phyloP scores from a whole-genome alignment of 2,888 invertebrate genomes.

The Campoplex capitator region DNA sequence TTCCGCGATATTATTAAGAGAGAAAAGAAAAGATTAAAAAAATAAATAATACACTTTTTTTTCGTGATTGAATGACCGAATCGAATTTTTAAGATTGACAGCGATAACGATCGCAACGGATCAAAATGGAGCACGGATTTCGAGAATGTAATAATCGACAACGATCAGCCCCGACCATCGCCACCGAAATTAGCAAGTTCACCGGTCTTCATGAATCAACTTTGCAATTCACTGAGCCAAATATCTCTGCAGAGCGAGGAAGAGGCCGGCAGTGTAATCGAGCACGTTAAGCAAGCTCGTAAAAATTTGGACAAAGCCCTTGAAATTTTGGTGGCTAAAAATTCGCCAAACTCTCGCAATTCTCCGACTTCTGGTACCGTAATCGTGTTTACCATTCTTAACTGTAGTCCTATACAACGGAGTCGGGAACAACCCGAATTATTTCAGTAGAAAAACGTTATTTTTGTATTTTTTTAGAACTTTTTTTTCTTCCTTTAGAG shows the following conservation, averaged over 20 bases:
- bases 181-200: constrained; percentile 75
- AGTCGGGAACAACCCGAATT: too few species aligned
- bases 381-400: not conserved
- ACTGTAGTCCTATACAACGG: too few species aligned
- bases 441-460: too few species aligned
- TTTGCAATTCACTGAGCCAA: constrained; percentile 75
- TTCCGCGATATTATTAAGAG: not conserved
- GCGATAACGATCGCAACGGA: not conserved
- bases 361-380: constrained; percentile 46
- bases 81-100: constrained; percentile 1
- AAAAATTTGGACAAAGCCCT: constrained; percentile 73
- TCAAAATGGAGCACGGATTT: constrained; percentile 66
- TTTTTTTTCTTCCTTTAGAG: too few species aligned
- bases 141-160: constrained; percentile 62
- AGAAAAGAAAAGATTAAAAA: not conserved
- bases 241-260: constrained; percentile 75
- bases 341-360: constrained; percentile 57
- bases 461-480: too few species aligned
- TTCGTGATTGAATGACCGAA: not conserved
- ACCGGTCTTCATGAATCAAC: constrained; percentile 70
- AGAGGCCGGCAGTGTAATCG: constrained; percentile 65
- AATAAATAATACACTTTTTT: not conserved
- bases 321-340: constrained; percentile 54
- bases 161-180: constrained; percentile 73
- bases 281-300: constrained; percentile 72